phyloP scores from a whole-genome alignment of 1,140 invertebrate species.

The Pseudomyrmex cubaensis region DNA sequence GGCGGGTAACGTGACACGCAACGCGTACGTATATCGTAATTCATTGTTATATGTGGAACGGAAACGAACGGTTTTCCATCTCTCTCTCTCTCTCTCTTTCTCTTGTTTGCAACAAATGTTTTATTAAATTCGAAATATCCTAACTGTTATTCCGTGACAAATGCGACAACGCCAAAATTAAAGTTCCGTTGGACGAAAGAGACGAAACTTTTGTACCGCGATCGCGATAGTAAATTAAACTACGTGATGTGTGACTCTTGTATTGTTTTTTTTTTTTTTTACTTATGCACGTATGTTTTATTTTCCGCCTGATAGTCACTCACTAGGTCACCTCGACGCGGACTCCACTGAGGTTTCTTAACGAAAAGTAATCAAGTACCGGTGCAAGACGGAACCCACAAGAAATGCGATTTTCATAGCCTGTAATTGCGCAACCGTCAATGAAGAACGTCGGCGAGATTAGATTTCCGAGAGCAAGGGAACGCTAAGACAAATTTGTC shows the following conservation, averaged over 20 bases:
- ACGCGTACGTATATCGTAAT: constrained; percentile 23
- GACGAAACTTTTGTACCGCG: not conserved
- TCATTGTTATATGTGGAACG: constrained; percentile 52
- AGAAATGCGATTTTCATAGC: constrained; percentile 61
- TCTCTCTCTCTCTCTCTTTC: not conserved
- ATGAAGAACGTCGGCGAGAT: constrained; percentile 19
- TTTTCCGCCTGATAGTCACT: constrained; percentile 20
- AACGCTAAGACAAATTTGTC: not conserved
- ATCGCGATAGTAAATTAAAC: not conserved
- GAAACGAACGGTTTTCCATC: constrained; percentile 45
- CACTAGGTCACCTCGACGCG: constrained; percentile 41
- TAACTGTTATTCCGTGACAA: not conserved
- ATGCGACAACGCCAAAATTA: not conserved
- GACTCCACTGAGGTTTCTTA: constrained; percentile 52
- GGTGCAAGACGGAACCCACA: constrained; percentile 43
- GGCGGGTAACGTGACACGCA: constrained; percentile 47
- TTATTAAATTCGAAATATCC: constrained; percentile 8
- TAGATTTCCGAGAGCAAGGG: not conserved
- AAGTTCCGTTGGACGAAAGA: not conserved
- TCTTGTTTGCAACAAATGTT: not conserved
- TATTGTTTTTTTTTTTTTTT: not conserved
- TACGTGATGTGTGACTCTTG: too few species aligned
- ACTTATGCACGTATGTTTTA: constrained; percentile 2
- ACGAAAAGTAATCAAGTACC: constrained; percentile 72
- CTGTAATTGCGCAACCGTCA: constrained; percentile 54